Conservation (phyloP, 2,113 vertebrate genomes). For the Chloroceryle aenea region DNA sequence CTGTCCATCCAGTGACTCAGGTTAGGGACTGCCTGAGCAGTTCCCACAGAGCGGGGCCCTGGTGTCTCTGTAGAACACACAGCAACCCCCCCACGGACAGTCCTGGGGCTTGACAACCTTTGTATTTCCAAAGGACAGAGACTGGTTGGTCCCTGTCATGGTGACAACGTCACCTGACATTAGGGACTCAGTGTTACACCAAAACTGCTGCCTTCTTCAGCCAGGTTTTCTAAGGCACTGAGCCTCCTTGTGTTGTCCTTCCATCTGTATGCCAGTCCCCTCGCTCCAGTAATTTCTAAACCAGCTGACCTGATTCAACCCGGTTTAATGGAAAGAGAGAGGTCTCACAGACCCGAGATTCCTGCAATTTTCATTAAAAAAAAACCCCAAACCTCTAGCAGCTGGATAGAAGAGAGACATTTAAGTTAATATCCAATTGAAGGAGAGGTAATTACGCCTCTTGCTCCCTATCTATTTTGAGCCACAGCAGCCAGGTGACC, state of each 20-base stretch:
- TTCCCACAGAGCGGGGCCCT: rapidly evolving
- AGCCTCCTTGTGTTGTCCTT: neutral
- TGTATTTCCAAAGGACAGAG: neutral
- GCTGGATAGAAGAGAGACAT: neutral
- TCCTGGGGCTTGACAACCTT: neutral
- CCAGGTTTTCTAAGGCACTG: neutral
- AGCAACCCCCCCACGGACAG: rapidly evolving
- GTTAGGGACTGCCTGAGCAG: neutral
- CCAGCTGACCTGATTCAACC: neutral
- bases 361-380: neutral
- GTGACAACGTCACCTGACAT: neutral
- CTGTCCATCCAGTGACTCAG: neutral
- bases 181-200: neutral
- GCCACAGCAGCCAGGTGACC: constrained; percentile 6
- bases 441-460: constrained; percentile 26
- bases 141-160: neutral
- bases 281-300: neutral
- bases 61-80: neutral
- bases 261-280: neutral
- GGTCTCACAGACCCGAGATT: neutral
- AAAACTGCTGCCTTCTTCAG: neutral
- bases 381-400: neutral
- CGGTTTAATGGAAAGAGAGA: neutral
- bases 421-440: constrained; percentile 1
- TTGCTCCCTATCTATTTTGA: neutral